These are phyloP conservation scores for Engystomops pustulosus DNA, from an alignment of 2,113 vertebrate genomes.

Conservation along the genomic window DNA sequence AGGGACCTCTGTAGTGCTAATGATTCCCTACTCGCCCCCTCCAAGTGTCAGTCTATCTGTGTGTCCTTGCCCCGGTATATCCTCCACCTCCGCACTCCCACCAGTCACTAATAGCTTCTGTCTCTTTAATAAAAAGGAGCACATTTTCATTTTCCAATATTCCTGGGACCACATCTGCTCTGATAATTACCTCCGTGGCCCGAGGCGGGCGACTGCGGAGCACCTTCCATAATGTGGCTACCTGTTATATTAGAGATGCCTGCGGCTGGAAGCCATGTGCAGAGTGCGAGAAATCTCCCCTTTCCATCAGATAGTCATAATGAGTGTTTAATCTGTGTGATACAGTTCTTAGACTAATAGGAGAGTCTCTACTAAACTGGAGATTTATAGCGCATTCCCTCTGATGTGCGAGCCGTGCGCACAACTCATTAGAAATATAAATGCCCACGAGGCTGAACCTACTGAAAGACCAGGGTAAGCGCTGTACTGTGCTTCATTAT, in stretches of 20 bases:
- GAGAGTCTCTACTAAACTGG: neutral
- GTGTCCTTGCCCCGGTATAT: constrained; percentile 18
- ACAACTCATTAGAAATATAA: constrained; percentile 30
- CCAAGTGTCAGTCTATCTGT: neutral
- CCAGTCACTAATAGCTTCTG: constrained; percentile 13
- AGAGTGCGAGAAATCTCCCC: neutral
- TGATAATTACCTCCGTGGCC: constrained; percentile 45
- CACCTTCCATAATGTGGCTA: neutral
- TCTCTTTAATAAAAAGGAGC: constrained; percentile 32
- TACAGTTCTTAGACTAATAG: constrained; percentile 31
- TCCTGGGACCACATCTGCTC: constrained; percentile 22
- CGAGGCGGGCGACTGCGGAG: neutral
- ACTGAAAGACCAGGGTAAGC: neutral
- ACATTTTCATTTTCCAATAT: constrained; percentile 52
- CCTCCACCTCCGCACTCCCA: neutral
- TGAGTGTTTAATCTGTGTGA: constrained; percentile 31
- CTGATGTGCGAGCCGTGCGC: neutral
- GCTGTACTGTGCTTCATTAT: neutral
- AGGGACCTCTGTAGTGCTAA: constrained; percentile 2
- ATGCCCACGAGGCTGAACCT: neutral
- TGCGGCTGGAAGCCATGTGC: neutral
- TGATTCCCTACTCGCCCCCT: neutral
- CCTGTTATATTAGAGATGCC: constrained; percentile 2
- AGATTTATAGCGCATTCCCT: neutral
- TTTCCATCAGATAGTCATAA: constrained; percentile 39